Evolutionary conservation across 2,888 invertebrate genomes (phyloP).

Genomic region (Troides helena): DNA sequence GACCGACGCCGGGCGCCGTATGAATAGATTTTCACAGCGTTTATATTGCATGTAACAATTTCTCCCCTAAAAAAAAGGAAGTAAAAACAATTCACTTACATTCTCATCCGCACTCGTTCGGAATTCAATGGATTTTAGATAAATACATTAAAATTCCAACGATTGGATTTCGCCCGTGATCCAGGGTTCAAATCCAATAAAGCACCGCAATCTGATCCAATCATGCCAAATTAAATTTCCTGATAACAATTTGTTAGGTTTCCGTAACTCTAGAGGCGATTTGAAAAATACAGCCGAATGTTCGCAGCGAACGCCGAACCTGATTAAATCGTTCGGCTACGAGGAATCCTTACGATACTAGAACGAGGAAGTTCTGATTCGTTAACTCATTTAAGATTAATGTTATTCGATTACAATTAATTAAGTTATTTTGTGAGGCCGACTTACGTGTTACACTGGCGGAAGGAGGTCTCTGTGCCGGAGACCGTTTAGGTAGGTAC

Average conservation of each 20-base stretch:
- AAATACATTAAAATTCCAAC: slow-evolving; percentile 18
- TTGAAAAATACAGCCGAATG: slow-evolving; percentile 9
- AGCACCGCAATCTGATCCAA: slow-evolving; percentile 35
- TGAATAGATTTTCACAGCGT: background rate
- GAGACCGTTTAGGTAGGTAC: too few relatives aligned
- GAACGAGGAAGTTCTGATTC: background rate
- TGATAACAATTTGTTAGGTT: slow-evolving; percentile 30
- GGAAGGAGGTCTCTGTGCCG: too few relatives aligned
- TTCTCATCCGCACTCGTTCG: background rate
- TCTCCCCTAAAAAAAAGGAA: background rate
- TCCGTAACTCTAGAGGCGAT: slow-evolving; percentile 27
- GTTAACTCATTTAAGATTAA: too few relatives aligned
- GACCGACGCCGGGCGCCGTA: background rate
- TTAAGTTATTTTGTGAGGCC: too few relatives aligned
- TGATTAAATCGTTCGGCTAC: slow-evolving; percentile 1
- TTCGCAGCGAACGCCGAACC: background rate
- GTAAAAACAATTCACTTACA: background rate
- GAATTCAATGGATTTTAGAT: slow-evolving; percentile 8
- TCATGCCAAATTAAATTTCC: slow-evolving; percentile 30
- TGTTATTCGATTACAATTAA: too few relatives aligned
- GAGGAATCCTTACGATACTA: slow-evolving; percentile 1
- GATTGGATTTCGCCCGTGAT: slow-evolving; percentile 25
- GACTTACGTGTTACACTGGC: too few relatives aligned
- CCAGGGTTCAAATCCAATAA: slow-evolving; percentile 36
- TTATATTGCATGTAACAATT: slow-evolving; percentile 1